Conservation (phyloP, 2,888 invertebrate genomes). For the Amphipoea lucens region DNA sequence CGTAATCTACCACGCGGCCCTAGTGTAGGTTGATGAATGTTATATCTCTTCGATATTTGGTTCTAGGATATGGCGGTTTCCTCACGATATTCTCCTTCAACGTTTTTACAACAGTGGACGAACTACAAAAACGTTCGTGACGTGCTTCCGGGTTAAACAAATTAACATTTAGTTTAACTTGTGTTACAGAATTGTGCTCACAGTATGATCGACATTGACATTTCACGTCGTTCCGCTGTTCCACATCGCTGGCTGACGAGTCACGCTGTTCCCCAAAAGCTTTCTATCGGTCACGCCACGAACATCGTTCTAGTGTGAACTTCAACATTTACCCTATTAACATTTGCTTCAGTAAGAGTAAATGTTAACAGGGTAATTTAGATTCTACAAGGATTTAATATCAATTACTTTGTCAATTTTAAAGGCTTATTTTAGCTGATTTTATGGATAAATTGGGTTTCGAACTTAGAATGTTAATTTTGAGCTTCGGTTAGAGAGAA, state of each 20-base stretch:
- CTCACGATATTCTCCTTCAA: not conserved
- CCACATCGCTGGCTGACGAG: constrained; percentile 51
- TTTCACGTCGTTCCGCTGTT: constrained; percentile 68
- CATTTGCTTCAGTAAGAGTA: constrained; percentile 2
- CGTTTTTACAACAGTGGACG: not conserved
- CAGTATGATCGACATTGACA: constrained; percentile 64
- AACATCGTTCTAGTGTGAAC: constrained; percentile 42
- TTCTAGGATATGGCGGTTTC: no score
- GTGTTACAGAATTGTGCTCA: constrained; percentile 15
- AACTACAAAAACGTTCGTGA: not conserved
- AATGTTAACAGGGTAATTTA: constrained; percentile 25
- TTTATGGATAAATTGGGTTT: not conserved
- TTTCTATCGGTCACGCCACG: constrained; percentile 54
- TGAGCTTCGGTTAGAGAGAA: not conserved
- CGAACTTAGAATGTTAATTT: not conserved
- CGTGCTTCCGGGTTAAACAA: not conserved
- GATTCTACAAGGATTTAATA: not conserved
- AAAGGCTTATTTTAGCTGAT: not conserved
- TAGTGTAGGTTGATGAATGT: not conserved
- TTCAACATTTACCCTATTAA: constrained; percentile 27
- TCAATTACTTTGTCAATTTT: not conserved
- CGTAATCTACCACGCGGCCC: not conserved
- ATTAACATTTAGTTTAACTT: not conserved
- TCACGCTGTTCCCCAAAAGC: constrained; percentile 57
- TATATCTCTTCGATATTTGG: not conserved